These are phyloP conservation scores for Chaitophorus viminalis DNA, from an alignment of 2,888 invertebrate species.

Conservation along the genomic window DNA sequence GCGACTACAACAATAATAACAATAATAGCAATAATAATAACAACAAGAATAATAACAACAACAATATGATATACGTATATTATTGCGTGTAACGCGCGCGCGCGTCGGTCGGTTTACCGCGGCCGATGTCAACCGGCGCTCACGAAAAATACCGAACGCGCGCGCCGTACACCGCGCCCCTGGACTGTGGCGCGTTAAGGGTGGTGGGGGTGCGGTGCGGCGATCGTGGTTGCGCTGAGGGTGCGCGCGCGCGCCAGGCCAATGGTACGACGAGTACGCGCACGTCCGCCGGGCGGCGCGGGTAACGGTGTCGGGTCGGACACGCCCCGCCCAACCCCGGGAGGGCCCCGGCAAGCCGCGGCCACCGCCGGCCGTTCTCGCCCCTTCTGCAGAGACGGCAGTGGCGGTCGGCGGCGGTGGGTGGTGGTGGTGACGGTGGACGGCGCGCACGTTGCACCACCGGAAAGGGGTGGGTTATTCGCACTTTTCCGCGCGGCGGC, in stretches of 20 bases:
- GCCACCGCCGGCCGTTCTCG: not conserved
- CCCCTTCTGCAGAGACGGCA: too few species aligned
- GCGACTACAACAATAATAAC: slow-evolving; percentile 27
- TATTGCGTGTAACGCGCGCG: slow-evolving; percentile 9
- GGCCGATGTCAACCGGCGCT: slow-evolving; percentile 25
- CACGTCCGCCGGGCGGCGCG: not conserved
- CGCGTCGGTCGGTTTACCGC: slow-evolving; percentile 28
- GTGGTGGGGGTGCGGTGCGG: not conserved
- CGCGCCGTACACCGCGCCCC: too few species aligned
- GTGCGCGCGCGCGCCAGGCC: slow-evolving; percentile 26
- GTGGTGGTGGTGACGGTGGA: slow-evolving; percentile 42
- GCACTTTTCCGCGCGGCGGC: slow-evolving; percentile 58
- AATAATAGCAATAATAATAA: slow-evolving; percentile 19
- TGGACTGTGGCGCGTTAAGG: not conserved
- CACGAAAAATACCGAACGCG: not conserved
- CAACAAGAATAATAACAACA: too few species aligned
- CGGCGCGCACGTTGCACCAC: not conserved
- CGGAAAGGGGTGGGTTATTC: slow-evolving; percentile 52
- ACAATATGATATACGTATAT: too few species aligned
- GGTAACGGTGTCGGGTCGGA: slow-evolving; percentile 31
- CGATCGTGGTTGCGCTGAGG: not conserved
- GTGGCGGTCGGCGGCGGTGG: not conserved
- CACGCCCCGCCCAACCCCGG: slow-evolving; percentile 46
- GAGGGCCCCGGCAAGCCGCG: slow-evolving; percentile 13
- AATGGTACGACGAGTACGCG: slow-evolving; percentile 4